Base-by-base conservation (phyloP, 2,888 invertebrate genomes). In the Xestia rhomboidea region DNA sequence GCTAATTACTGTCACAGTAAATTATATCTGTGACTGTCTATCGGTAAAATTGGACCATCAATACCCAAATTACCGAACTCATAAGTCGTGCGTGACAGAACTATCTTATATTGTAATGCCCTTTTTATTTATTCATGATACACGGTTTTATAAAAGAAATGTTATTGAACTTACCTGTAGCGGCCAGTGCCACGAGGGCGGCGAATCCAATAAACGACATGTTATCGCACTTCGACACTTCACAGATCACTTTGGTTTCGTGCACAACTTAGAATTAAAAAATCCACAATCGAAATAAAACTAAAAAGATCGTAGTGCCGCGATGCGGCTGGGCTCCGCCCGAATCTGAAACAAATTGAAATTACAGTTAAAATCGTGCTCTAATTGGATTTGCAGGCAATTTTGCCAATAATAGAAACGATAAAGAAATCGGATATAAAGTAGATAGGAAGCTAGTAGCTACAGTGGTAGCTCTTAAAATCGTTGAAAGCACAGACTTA, bases 261-360 rank as follows among this genome's bases (percentile, higher is more conserved):
- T 92, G 88, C 89, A 90, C 87, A 89, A 91, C 86, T 89, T 84
- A 89, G 90, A 91, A 91, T 88, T 88, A 91, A 84, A 82, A 92
- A 89, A 88, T 89, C 85, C 86, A 91, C 90, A 83, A 89, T 85
- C 57, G 63, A 79, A 70, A 86, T 75, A 87, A 90, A 87, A 90
- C 90, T 78, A 88, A 90, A 89, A 90, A 92, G 90, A 86, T 91
- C 88, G 90, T 88, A 81, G 86, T 82, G 95, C 96, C 96, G 96
- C 95, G 89, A 87, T 89, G 95, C 96, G 96, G 96, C 96, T 92
- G 96, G 95, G 94, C 94, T 89, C 87, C 86, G 95, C 94, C 95
- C 95, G 94, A 91, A 94, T 94, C 96, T 96, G 96, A 74, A 96
- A 96, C 93, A 95, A 95, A 88, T 82, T 82, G 79, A 89, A 84